Evolutionary conservation across 2,797 vertebrate species (phyloP), one percentile per base, ranked within the genome.

Genomic region (Enteromius treurensis): DNA sequence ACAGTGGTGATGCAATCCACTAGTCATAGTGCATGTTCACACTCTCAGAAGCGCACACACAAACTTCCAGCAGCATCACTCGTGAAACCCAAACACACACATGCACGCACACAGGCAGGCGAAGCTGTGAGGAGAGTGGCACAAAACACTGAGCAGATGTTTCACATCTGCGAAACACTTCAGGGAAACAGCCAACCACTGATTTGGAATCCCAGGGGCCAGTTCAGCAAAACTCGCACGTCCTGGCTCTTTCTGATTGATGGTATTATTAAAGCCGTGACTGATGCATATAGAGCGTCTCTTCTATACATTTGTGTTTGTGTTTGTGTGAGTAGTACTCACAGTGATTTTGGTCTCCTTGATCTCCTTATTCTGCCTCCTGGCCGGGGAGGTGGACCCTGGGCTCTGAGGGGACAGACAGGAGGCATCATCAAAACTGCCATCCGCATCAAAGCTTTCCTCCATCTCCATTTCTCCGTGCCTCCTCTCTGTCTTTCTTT

Each of bases 341-440:
- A 97, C 97, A 0, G 97, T 97, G 85, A 93, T 95, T 93, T 95
- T 96, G 90, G 93, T 97, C 87, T 97, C 96, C 92, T 96, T 97
- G 90, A 93, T 95, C 92, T 97, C 97, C 90, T 93, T 96, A 92
- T 91, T 94, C 90, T 96, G 97, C 90, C 94, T 96, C 93, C 93
- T 96, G 89, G 96, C 93, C 21, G 97, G 96, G 2, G 97, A 97
- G 1, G 95, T 93, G 34, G 96, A 95, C 49, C 96, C 96, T 29
- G 96, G 97, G 88, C 93, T 95, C 97, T 99, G 97, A 73, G 93
- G 94, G 93, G 95, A 92, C 81, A 95, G 92, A 93, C 92, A 96
- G 86, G 94, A 95, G 53, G 94, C 92, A 90, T 95, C 95, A 4
- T 96, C 96, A 94, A 96, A 96, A 93, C 96, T 96, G 93, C 94